Conservation (phyloP, 2,888 invertebrate species). For the Serripes groenlandicus region DNA sequence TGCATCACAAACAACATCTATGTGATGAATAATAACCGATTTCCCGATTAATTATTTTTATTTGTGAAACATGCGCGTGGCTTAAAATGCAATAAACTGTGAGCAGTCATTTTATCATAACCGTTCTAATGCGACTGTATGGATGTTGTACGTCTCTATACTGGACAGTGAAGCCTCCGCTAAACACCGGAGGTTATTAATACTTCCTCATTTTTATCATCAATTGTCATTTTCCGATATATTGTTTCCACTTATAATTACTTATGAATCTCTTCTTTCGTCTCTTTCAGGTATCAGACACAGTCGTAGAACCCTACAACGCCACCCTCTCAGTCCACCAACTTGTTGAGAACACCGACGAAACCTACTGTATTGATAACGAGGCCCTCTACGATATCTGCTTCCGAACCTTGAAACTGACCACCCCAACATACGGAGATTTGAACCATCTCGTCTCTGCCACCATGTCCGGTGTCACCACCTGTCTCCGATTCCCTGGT, state of each 20-base stretch:
- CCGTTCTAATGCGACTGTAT: background rate
- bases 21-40: too few species aligned
- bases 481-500: constrained; percentile 60
- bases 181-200: background rate
- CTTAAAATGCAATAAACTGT: too few species aligned
- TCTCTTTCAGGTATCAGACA: constrained; percentile 91
- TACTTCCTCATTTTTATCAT: background rate
- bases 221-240: background rate
- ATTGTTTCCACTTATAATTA: background rate
- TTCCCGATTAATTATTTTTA: too few species aligned
- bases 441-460: constrained; percentile 90
- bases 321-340: constrained; percentile 91
- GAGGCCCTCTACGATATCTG: constrained; percentile 92
- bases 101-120: background rate
- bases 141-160: background rate
- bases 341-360: constrained; percentile 88
- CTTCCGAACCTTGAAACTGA: constrained; percentile 94
- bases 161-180: background rate
- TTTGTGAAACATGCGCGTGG: too few species aligned
- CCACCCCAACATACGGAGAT: constrained; percentile 95
- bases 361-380: constrained; percentile 88
- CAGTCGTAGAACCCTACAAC: constrained; percentile 91
- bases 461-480: constrained; percentile 61
- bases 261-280: constrained; percentile 1
- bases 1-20: too few species aligned